Evolutionary conservation across 2,797 vertebrate genomes (phyloP).

Genomic region (Acropternis orthonyx): DNA sequence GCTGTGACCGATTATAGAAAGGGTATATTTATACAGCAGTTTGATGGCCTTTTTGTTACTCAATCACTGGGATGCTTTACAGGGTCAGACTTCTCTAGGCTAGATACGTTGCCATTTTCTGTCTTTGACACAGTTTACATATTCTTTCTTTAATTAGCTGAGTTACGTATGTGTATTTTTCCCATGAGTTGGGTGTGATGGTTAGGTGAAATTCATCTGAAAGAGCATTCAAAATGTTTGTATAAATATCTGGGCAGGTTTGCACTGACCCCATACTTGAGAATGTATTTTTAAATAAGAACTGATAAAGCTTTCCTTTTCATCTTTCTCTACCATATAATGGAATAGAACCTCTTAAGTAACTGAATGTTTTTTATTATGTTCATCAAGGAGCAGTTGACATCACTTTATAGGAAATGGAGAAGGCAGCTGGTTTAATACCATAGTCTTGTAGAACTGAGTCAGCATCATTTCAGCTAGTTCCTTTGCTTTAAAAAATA

Average conservation of each 20-base stretch:
- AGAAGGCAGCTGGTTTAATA: slow-evolving; percentile 4
- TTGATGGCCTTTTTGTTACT: not conserved
- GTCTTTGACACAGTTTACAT: not conserved
- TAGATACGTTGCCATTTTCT: not conserved
- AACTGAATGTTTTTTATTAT: not conserved
- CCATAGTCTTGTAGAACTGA: not conserved
- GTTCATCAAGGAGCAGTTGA: not conserved
- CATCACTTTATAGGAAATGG: not conserved
- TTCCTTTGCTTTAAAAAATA: not conserved
- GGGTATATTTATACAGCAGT: not conserved
- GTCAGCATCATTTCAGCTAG: not conserved
- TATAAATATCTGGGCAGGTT: not conserved
- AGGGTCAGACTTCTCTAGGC: not conserved
- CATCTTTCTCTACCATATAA: not conserved
- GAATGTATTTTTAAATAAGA: not conserved
- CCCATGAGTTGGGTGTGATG: not conserved
- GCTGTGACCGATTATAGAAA: not conserved
- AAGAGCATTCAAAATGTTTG: not conserved
- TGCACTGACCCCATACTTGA: not conserved
- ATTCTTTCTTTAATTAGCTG: not conserved
- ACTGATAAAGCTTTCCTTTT: not conserved
- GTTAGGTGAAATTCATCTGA: not conserved
- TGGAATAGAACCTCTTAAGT: not conserved
- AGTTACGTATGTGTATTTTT: not conserved
- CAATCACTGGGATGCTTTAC: not conserved